Evolutionary conservation across 2,888 invertebrate species (phyloP), one percentile per base, ranked within the genome.

Genomic region (Cheilosia vulpina): DNA sequence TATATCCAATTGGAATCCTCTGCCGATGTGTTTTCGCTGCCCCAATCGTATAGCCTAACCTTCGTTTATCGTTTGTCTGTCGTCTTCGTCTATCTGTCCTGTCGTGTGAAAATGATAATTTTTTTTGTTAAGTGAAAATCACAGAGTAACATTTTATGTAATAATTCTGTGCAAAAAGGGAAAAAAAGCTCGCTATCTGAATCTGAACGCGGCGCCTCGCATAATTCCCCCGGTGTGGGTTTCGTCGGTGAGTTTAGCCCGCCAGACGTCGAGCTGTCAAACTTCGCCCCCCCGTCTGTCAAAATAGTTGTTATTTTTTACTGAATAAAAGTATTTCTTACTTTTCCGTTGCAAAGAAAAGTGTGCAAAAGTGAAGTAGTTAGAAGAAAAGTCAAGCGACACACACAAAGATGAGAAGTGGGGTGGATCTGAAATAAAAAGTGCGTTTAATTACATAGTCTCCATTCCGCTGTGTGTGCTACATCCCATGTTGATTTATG

Each of bases 1-100:
- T 57, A 85, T 85, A 81, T 85, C 85, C 85, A 85, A 85, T 85
- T 85, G 76, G 85, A 85, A 85, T 85, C 85, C 81, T 81, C 85
- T 62, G 79, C 58, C 65, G 69, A 84, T 79, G 79, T 79, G 80
- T 76, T 85, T 68, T 85, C 75, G 80, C 80, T 72, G 73, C 73
- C 79, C 73, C 79, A 69, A 75, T 65, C 45, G 75, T 65, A 41
- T 34, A 31, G 31, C 57, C 58, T 47, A 80, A 80, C 75, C 69
- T 78, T 79, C 84, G 79, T 75, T 57, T 81, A 65, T 45, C 60
- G 58, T 58, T 41, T 58, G 84, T 76, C 80, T 83, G 73, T 79
- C 71, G 79, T 76, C 17, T 47, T 47, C 80, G 75, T 71, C 65
- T 80, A 60, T 60, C 43, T 68, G 81, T 81, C 76, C 43, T 68